Evolutionary conservation across 2,797 vertebrate species (phyloP).

Genomic region (Pampus argenteus): DNA sequence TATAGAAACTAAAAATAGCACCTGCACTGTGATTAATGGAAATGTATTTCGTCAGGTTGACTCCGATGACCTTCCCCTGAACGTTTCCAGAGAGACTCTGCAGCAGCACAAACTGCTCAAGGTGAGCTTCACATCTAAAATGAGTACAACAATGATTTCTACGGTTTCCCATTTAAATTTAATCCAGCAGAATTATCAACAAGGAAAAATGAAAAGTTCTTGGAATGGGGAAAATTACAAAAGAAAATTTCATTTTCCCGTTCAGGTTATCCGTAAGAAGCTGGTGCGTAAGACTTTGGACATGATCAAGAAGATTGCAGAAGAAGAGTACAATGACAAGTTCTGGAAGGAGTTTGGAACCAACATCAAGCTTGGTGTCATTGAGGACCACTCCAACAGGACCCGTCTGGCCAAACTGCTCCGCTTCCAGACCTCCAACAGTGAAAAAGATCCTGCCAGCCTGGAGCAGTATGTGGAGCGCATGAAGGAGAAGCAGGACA

Average conservation of each 20-base stretch:
- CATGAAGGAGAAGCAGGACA: slow-evolving; percentile 99
- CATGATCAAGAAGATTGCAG: slow-evolving; percentile 99
- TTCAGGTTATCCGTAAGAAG: slow-evolving; percentile 98
- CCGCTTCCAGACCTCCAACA: slow-evolving; percentile 95
- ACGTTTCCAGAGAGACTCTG: slow-evolving; percentile 98
- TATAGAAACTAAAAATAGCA: neutral
- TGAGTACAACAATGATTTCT: neutral
- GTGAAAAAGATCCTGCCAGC: slow-evolving; percentile 87
- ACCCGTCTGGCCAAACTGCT: slow-evolving; percentile 97
- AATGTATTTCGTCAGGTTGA: slow-evolving; percentile 87
- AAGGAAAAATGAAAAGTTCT: neutral
- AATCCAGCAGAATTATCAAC: no score
- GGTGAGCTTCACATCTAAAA: slow-evolving; percentile 77
- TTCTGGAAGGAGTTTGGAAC: slow-evolving; percentile 99
- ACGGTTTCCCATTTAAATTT: neutral
- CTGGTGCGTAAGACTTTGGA: slow-evolving; percentile 98
- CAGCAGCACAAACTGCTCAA: slow-evolving; percentile 98
- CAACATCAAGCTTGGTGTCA: slow-evolving; percentile 98
- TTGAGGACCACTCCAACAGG: slow-evolving; percentile 98
- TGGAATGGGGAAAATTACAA: neutral
- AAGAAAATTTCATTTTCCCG: neutral
- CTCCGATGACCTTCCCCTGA: slow-evolving; percentile 97
- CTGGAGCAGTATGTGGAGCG: slow-evolving; percentile 97
- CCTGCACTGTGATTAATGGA: slow-evolving; percentile 17
- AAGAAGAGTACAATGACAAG: slow-evolving; percentile 95